A percentile compares a stretch with the other conserved stretches of the same genome.
Conservation (phyloP, 1,140 invertebrate species). For the Eubasilissa regina region DNA sequence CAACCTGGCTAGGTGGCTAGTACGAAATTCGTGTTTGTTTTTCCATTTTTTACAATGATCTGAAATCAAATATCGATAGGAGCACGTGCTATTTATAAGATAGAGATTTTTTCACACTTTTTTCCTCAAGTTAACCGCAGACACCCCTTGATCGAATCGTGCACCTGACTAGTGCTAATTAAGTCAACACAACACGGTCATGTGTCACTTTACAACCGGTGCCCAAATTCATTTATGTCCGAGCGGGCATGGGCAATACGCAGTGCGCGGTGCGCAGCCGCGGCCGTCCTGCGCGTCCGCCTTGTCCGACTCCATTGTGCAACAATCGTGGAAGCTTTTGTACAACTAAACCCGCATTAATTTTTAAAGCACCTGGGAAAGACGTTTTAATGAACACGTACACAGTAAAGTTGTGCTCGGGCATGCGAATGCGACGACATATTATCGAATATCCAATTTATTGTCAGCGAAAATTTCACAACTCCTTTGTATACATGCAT, state of each 20-base stretch:
- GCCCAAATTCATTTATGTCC: constrained; percentile 16
- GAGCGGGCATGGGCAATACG: constrained; percentile 11
- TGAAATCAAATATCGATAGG: no score
- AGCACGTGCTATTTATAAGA: no score
- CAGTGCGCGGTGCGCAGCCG: no score
- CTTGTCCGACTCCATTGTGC: constrained; percentile 5
- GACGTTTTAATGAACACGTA: constrained; percentile 24
- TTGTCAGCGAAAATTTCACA: not conserved
- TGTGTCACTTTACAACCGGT: not conserved
- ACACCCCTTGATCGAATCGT: not conserved
- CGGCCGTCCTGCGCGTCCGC: constrained; percentile 11
- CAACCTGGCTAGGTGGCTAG: no score
- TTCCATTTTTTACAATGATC: no score
- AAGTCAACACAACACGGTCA: not conserved
- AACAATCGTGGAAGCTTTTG: constrained; percentile 18
- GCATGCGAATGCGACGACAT: not conserved
- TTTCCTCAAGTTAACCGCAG: no score
- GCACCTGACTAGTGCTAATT: not conserved
- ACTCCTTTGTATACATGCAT: not conserved
- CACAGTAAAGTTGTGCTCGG: not conserved
- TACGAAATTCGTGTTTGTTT: no score
- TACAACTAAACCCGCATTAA: constrained; percentile 16
- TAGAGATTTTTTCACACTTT: no score
- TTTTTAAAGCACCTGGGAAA: constrained; percentile 20
- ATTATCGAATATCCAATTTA: not conserved